phyloP scores from a whole-genome alignment of 2,113 vertebrate species.

The Poecile atricapillus region DNA sequence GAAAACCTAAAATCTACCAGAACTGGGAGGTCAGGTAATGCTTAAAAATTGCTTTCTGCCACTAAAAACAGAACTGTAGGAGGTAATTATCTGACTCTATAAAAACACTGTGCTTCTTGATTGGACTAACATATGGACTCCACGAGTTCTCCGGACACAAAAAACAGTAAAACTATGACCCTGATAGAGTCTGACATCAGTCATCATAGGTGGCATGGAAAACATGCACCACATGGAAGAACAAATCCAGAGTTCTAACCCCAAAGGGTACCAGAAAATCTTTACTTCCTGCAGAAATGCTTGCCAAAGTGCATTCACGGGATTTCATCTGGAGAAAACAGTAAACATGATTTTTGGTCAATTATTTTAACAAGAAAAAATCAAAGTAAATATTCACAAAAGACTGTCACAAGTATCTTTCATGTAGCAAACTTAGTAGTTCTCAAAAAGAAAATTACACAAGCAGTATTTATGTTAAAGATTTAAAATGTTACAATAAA shows the following conservation, averaged over 20 bases:
- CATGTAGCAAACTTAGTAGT: not conserved
- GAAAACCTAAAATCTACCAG: slow-evolving; percentile 26
- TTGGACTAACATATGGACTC: slow-evolving; percentile 46
- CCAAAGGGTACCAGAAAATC: not conserved
- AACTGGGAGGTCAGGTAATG: not conserved
- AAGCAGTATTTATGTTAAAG: not conserved
- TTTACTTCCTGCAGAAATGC: not conserved
- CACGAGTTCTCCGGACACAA: not conserved
- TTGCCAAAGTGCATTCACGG: not conserved
- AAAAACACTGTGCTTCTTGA: slow-evolving; percentile 15
- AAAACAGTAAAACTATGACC: slow-evolving; percentile 4
- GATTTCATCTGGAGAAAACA: not conserved
- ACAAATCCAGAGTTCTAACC: slow-evolving; percentile 5
- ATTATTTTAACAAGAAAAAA: not conserved
- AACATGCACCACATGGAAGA: slow-evolving; percentile 38
- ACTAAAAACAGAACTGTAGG: slow-evolving; percentile 33
- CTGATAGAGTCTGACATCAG: slow-evolving; percentile 31
- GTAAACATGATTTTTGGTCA: not conserved
- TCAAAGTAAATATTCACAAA: not conserved
- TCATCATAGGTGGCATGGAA: slow-evolving; percentile 33
- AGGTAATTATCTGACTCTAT: slow-evolving; percentile 50
- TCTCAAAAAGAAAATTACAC: not conserved
- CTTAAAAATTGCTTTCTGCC: slow-evolving; percentile 36
- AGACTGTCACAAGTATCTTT: not conserved
- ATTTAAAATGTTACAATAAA: not conserved